These are phyloP conservation scores for Rhopilema esculentum DNA, from an alignment of 30 jellyfish, hydroid and myxozoan genomes.

Conservation along the genomic window DNA sequence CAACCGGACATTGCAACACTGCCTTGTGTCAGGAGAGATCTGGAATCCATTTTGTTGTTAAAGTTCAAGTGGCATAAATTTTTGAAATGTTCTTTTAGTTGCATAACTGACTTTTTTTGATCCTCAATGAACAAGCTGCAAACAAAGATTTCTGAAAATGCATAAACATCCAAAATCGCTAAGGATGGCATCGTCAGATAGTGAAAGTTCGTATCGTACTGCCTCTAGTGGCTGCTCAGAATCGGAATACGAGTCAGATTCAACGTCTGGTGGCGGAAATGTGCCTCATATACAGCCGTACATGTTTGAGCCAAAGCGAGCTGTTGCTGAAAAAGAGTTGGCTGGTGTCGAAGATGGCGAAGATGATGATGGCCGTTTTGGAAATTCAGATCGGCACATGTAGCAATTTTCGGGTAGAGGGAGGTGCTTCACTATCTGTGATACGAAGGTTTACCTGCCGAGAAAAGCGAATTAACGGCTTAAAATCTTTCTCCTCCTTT, in stretches of 20 bases:
- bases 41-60: no score
- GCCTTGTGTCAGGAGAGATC: no score
- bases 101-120: slow-evolving; percentile 4
- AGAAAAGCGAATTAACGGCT: background rate
- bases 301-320: slow-evolving; percentile 52
- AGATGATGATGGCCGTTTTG: slow-evolving; percentile 40
- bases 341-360: slow-evolving; percentile 40
- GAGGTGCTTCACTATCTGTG: slow-evolving; percentile 12
- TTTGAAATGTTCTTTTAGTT: background rate
- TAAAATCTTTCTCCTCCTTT: background rate
- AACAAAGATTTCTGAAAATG: background rate
- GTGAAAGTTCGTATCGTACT: slow-evolving; percentile 4
- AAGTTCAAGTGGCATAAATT: slow-evolving; percentile 7
- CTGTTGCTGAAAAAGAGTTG: slow-evolving; percentile 31
- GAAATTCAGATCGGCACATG: slow-evolving; percentile 30
- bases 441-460: slow-evolving; percentile 5
- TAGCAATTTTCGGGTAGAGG: slow-evolving; percentile 21
- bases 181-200: background rate
- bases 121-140: background rate
- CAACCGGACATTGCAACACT: no score
- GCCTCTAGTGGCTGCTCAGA: slow-evolving; percentile 11
- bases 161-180: background rate
- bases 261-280: slow-evolving; percentile 36
- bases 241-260: slow-evolving; percentile 19
- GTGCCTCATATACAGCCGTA: slow-evolving; percentile 35